Conservation (phyloP, 2,888 invertebrate species). For the Hirtodrosophila cameraria region DNA sequence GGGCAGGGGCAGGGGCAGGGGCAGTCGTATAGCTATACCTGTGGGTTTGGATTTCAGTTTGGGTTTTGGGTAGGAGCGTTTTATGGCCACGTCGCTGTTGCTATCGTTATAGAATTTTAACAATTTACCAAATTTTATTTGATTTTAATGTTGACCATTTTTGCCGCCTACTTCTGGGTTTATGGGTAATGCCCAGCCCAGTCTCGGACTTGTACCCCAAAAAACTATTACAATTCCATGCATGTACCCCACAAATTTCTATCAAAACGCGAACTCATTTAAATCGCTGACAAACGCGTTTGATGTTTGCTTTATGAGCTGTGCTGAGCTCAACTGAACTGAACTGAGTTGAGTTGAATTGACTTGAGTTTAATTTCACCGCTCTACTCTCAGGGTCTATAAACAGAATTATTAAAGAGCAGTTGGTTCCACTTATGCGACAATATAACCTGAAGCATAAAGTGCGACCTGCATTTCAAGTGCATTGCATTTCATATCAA, state of each 20-base stretch:
- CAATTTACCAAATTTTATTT: conserved; percentile 62
- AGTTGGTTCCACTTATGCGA: conserved; percentile 23
- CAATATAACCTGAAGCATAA: conserved; percentile 8
- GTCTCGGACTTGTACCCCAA: not conserved
- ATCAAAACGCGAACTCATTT: conserved; percentile 74
- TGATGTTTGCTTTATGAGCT: conserved; percentile 73
- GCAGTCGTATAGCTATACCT: too few relatives aligned
- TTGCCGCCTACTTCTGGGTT: conserved; percentile 61
- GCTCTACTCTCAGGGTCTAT: not conserved
- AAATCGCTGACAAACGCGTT: conserved; percentile 64
- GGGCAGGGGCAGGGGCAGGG: not conserved
- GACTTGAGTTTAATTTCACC: conserved; percentile 26
- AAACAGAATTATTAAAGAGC: conserved; percentile 27
- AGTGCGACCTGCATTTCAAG: conserved; percentile 29
- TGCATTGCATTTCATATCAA: conserved; percentile 4
- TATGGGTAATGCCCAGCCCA: conserved; percentile 11
- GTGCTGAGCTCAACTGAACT: conserved; percentile 46
- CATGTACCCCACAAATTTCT: conserved; percentile 59
- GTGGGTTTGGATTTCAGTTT: conserved; percentile 1
- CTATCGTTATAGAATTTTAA: conserved; percentile 63
- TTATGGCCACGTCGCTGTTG: conserved; percentile 47
- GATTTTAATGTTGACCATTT: conserved; percentile 75
- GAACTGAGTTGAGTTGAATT: conserved; percentile 39
- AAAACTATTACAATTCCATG: conserved; percentile 49
- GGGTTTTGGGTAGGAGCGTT: conserved; percentile 21